A percentile compares a stretch with the other conserved stretches of the same genome.
phyloP scores from a whole-genome alignment of 2,797 vertebrate genomes.

The Hydrocynus forskahlii region DNA sequence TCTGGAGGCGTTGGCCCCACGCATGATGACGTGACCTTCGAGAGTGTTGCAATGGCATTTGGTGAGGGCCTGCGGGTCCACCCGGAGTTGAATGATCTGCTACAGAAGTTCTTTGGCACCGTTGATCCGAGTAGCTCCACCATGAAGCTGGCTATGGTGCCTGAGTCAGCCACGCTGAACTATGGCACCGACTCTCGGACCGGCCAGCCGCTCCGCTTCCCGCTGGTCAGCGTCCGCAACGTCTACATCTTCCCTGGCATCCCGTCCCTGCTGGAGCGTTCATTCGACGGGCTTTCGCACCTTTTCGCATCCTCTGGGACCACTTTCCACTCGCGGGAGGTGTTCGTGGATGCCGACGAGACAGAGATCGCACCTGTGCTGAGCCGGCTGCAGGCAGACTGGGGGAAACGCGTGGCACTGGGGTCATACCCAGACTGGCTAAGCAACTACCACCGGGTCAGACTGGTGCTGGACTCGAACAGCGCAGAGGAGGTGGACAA shows the following conservation, averaged over 20 bases:
- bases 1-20: conserved; percentile 95
- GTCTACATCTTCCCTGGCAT: conserved; percentile 94
- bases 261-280: conserved; percentile 84
- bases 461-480: conserved; percentile 88
- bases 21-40: conserved; percentile 93
- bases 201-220: conserved; percentile 80
- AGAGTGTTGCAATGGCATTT: conserved; percentile 90
- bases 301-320: conserved; percentile 84
- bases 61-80: conserved; percentile 81
- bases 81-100: conserved; percentile 82
- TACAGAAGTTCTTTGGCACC: conserved; percentile 78
- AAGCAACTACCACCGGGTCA: conserved; percentile 92
- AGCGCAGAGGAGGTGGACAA: conserved; percentile 81
- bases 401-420: conserved; percentile 78
- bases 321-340: conserved; percentile 81
- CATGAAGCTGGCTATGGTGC: conserved; percentile 88
- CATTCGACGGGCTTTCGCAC: conserved; percentile 83
- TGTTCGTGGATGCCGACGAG: conserved; percentile 86
- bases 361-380: conserved; percentile 78
- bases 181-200: conserved; percentile 83
- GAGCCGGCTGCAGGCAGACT: conserved; percentile 75
- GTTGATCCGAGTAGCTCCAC: conserved; percentile 70
- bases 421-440: conserved; percentile 95
- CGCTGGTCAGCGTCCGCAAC: conserved; percentile 90
- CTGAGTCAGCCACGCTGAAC: conserved; percentile 86